These are phyloP conservation scores for Peromyscus polionotus DNA, from an alignment of 2,113 vertebrate genomes.

Conservation along the genomic window DNA sequence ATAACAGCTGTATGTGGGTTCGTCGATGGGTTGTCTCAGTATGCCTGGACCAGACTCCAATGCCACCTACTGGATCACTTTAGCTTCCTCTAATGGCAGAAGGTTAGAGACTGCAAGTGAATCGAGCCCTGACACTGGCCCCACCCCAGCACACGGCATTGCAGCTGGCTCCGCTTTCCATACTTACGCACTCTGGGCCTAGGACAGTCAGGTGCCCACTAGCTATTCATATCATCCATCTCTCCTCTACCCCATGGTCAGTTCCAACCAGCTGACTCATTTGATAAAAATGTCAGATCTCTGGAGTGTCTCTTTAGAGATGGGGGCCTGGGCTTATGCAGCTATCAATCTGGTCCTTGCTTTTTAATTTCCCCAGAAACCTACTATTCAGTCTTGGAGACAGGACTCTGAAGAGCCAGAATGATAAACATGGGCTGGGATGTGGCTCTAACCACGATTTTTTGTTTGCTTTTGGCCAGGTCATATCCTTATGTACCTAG, in stretches of 20 bases:
- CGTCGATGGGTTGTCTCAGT: background rate
- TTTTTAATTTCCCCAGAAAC: constrained; percentile 32
- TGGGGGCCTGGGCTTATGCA: background rate
- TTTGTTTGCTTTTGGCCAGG: background rate
- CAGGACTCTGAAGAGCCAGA: background rate
- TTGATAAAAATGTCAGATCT: background rate
- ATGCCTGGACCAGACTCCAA: background rate
- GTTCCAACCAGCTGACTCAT: background rate
- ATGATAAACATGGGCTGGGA: background rate
- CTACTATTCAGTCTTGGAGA: background rate
- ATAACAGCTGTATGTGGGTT: background rate
- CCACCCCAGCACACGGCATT: too few relatives aligned
- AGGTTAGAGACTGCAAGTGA: background rate
- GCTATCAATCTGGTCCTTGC: background rate
- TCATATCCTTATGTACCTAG: background rate
- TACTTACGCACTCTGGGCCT: too few relatives aligned
- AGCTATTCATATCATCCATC: background rate
- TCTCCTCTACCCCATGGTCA: background rate
- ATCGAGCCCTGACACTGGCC: background rate
- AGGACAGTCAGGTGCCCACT: background rate
- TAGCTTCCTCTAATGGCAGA: background rate
- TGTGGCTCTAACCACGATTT: background rate
- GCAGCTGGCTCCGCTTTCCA: background rate
- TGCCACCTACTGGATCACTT: background rate
- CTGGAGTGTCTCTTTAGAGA: background rate